These are phyloP conservation scores for Scolopax rusticola DNA, from an alignment of 2,797 vertebrate species.

Conservation along the genomic window DNA sequence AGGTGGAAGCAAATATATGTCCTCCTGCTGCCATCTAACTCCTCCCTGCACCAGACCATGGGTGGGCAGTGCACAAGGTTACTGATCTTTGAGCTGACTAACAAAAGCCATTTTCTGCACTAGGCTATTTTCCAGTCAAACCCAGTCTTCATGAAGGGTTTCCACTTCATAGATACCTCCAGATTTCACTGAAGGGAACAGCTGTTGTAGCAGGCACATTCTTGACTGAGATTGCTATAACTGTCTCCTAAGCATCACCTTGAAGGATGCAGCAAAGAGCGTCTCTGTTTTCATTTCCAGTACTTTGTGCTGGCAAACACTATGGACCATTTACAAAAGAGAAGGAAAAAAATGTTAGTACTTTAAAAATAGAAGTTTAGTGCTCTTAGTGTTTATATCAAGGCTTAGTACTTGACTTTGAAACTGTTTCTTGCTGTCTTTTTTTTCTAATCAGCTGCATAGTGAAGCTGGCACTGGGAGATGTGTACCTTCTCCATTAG, in stretches of 20 bases:
- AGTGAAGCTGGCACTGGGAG: background rate
- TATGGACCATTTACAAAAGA: background rate
- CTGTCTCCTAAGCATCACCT: background rate
- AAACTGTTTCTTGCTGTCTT: background rate
- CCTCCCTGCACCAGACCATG: background rate
- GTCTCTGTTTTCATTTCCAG: background rate
- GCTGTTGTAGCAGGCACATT: background rate
- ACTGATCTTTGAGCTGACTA: background rate
- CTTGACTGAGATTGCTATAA: background rate
- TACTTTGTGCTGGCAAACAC: background rate
- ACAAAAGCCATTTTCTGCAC: background rate
- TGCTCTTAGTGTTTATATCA: background rate
- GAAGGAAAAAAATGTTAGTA: background rate
- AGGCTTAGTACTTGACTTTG: background rate
- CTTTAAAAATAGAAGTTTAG: background rate
- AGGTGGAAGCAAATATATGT: background rate
- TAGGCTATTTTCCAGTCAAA: background rate
- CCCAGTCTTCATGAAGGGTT: background rate
- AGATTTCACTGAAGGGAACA: background rate
- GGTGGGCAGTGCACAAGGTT: background rate
- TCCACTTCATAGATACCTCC: background rate
- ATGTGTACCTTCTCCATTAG: accelerated
- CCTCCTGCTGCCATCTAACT: background rate
- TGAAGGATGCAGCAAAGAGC: background rate
- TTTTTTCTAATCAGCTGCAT: background rate